These are phyloP conservation scores for Rhamphomyia laevipes DNA, from an alignment of 2,888 invertebrate genomes.

Conservation along the genomic window DNA sequence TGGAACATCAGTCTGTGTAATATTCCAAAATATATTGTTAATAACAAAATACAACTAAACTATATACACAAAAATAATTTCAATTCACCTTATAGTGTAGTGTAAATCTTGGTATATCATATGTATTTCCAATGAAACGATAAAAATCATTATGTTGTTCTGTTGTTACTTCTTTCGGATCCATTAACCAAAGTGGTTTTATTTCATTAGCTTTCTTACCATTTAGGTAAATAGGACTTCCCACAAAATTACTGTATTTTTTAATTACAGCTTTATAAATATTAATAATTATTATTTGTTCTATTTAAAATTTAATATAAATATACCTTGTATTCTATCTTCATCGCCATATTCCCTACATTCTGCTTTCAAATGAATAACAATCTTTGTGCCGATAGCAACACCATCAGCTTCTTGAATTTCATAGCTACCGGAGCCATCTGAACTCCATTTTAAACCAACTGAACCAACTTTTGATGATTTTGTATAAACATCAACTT, in stretches of 20 bases:
- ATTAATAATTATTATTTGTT: background rate
- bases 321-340: slow-evolving; percentile 57
- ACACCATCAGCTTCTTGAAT: slow-evolving; percentile 77
- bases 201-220: slow-evolving; percentile 80
- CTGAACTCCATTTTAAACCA: slow-evolving; percentile 80
- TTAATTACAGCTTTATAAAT: slow-evolving; percentile 62
- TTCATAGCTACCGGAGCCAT: slow-evolving; percentile 84
- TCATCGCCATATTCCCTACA: slow-evolving; percentile 84
- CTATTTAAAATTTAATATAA: slow-evolving; percentile 1
- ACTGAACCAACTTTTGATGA: slow-evolving; percentile 51
- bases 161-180: slow-evolving; percentile 72
- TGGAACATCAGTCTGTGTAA: slow-evolving; percentile 49
- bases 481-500: slow-evolving; percentile 82
- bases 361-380: slow-evolving; percentile 78
- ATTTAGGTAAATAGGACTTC: slow-evolving; percentile 84
- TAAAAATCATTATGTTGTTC: slow-evolving; percentile 91
- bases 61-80: background rate
- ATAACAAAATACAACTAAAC: background rate
- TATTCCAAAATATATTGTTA: background rate
- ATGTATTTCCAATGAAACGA: slow-evolving; percentile 73
- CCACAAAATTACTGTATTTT: slow-evolving; percentile 96
- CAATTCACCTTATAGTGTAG: slow-evolving; percentile 65
- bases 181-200: slow-evolving; percentile 87
- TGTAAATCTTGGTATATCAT: slow-evolving; percentile 78
- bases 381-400: slow-evolving; percentile 83